phyloP scores from a whole-genome alignment of 2,888 invertebrate species.

The Drosophila kanekoi region DNA sequence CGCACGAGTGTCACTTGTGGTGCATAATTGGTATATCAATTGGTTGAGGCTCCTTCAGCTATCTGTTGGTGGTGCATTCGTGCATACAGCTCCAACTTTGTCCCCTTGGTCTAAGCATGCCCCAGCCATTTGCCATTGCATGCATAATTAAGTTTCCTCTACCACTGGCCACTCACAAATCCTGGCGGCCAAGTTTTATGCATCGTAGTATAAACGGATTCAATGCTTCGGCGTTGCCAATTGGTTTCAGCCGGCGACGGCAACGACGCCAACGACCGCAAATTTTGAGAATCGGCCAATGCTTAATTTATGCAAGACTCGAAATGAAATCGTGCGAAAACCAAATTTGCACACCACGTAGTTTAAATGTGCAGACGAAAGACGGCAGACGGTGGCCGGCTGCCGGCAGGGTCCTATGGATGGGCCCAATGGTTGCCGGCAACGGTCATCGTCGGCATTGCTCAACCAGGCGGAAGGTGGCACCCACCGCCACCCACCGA shows the following conservation, averaged over 20 bases:
- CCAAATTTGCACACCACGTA: constrained; percentile 64
- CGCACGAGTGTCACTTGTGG: constrained; percentile 60
- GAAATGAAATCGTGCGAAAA: constrained; percentile 74
- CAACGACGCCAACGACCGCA: constrained; percentile 27
- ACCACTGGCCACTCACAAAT: constrained; percentile 3
- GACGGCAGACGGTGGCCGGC: too few species aligned
- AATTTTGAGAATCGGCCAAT: constrained; percentile 49
- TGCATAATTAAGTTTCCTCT: constrained; percentile 52
- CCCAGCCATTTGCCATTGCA: constrained; percentile 38
- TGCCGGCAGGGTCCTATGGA: constrained; percentile 6
- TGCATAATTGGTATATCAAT: constrained; percentile 72
- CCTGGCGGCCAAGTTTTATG: constrained; percentile 8
- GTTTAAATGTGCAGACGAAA: constrained; percentile 26
- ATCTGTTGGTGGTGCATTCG: constrained; percentile 35
- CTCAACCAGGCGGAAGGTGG: constrained; percentile 26
- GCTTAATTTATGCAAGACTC: constrained; percentile 70
- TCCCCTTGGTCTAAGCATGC: constrained; percentile 24
- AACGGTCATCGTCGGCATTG: constrained; percentile 17
- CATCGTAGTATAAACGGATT: constrained; percentile 8
- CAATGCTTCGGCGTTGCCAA: constrained; percentile 10
- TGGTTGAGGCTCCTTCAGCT: constrained; percentile 27
- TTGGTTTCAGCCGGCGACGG: constrained; percentile 20
- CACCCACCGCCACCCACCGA: constrained; percentile 1
- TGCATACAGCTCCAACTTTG: constrained; percentile 25
- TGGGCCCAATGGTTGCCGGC: constrained; percentile 1